Evolutionary conservation across 2,797 vertebrate genomes (phyloP).

Genomic region (Halcyon leucocephala): DNA sequence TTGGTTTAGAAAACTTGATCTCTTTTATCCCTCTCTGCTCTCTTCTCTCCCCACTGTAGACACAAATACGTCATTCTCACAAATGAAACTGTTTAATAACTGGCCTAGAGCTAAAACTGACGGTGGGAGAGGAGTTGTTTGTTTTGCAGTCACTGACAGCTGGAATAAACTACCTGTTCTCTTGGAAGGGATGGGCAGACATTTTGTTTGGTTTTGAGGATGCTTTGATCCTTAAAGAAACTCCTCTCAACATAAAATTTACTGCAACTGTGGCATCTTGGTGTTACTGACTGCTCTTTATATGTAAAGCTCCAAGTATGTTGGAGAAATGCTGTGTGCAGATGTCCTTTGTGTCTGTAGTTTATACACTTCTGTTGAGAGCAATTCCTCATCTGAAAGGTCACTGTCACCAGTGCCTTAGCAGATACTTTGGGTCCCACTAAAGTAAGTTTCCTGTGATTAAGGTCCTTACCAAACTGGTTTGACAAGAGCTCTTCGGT

Average conservation of each 20-base stretch:
- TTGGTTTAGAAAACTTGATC: conserved; percentile 15
- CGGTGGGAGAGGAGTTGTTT: conserved; percentile 43
- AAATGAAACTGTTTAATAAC: conserved; percentile 43
- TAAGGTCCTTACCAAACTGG: neutral
- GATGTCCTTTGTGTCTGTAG: neutral
- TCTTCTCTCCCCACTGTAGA: conserved; percentile 14
- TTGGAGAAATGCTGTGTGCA: neutral
- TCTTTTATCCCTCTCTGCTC: neutral
- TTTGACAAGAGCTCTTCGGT: conserved; percentile 42
- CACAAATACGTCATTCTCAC: conserved; percentile 33
- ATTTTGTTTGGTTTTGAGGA: conserved; percentile 41
- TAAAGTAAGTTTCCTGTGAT: conserved; percentile 40
- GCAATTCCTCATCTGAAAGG: neutral
- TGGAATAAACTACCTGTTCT: conserved; percentile 68
- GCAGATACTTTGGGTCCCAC: neutral
- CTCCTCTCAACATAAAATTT: neutral
- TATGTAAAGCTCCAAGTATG: neutral
- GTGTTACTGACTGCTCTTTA: neutral
- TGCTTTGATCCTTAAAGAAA: conserved; percentile 40
- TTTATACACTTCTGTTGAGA: neutral
- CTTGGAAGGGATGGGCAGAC: conserved; percentile 29
- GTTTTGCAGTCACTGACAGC: conserved; percentile 40
- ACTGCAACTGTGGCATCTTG: neutral
- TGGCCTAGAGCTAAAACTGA: conserved; percentile 65
- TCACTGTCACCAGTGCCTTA: neutral